Conservation (phyloP, 2,797 vertebrate genomes). For the Hippocampus kuda region DNA sequence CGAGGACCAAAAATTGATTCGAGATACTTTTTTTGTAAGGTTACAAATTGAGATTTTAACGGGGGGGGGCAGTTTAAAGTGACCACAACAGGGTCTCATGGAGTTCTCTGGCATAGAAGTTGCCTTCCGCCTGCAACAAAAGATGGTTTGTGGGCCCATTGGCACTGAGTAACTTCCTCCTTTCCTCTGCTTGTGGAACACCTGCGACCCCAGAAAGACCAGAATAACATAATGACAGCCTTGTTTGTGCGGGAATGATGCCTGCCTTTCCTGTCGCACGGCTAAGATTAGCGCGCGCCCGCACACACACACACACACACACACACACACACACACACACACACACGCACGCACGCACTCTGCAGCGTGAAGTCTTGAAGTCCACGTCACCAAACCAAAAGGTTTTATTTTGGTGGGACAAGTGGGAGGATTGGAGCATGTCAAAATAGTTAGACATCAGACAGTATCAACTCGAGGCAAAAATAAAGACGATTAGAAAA, state of each 20-base stretch:
- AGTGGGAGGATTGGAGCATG: conserved; percentile 34
- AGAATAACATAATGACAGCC: conserved; percentile 56
- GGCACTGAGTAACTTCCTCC: conserved; percentile 36
- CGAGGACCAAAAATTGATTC: too few species aligned
- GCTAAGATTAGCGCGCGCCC: conserved; percentile 41
- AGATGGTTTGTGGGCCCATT: conserved; percentile 17
- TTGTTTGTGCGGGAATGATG: conserved; percentile 61
- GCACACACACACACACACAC: too few species aligned
- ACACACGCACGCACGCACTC: not conserved
- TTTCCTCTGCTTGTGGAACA: conserved; percentile 49
- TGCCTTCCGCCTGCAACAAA: not conserved
- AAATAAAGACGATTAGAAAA: conserved; percentile 58
- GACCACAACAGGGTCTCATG: not conserved
- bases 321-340: not conserved
- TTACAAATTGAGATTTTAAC: not conserved
- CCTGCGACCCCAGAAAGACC: conserved; percentile 44
- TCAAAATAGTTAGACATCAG: conserved; percentile 67
- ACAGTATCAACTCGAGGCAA: conserved; percentile 43
- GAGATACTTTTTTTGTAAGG: not conserved
- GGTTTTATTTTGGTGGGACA: conserved; percentile 54
- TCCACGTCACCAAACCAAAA: conserved; percentile 60
- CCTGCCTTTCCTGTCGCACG: conserved; percentile 44
- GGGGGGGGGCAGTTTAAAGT: not conserved
- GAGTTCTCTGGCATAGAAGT: not conserved
- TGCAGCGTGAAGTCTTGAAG: not conserved